These are phyloP conservation scores for Hyaena hyaena DNA, from an alignment of 2,113 vertebrate genomes.

Conservation along the genomic window DNA sequence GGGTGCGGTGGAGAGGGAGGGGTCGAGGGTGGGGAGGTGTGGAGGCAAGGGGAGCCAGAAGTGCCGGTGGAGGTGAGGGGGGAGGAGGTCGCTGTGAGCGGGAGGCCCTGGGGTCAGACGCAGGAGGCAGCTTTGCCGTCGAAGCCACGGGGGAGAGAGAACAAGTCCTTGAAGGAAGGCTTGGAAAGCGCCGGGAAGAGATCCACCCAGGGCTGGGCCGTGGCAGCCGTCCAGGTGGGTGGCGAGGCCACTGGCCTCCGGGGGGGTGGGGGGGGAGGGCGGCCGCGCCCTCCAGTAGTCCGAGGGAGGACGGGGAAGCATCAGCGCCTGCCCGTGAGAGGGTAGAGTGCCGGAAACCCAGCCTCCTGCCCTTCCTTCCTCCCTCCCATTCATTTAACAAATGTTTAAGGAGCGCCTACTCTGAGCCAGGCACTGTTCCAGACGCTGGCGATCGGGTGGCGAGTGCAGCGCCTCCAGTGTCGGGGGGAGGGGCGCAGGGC, in stretches of 20 bases:
- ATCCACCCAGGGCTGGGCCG: neutral
- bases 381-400: neutral
- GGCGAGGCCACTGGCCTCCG: neutral
- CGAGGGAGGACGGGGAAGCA: neutral
- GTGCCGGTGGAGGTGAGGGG: neutral
- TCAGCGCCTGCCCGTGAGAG: neutral
- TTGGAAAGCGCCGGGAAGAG: neutral
- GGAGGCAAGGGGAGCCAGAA: neutral
- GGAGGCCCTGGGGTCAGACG: neutral
- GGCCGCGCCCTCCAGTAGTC: accelerated
- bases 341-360: neutral
- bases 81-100: neutral
- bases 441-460: neutral
- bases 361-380: neutral
- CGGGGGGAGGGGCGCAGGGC: neutral
- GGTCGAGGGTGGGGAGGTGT: neutral
- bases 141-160: neutral
- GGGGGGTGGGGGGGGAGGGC: neutral
- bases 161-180: neutral
- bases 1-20: accelerated
- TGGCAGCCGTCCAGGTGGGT: neutral
- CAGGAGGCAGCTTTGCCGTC: neutral
- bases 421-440: conserved; percentile 21
- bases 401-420: neutral
- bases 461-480: neutral